These are phyloP conservation scores for Lasioglossum albipes DNA, from an alignment of 1,140 invertebrate genomes.

Conservation along the genomic window DNA sequence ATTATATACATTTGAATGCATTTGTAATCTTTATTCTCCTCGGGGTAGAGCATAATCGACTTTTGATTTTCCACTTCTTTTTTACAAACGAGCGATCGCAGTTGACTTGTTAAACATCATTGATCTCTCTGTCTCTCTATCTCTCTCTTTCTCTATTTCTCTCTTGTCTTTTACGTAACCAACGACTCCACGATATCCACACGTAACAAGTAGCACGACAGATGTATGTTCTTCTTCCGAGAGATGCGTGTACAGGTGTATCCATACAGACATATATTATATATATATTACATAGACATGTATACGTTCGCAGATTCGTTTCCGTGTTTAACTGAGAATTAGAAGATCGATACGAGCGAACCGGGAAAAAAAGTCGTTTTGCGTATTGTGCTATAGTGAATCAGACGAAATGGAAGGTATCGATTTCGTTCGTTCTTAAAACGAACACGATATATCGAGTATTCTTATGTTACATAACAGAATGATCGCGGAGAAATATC, in stretches of 20 bases:
- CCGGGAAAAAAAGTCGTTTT: background rate
- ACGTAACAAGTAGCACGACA: background rate
- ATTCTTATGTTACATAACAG: background rate
- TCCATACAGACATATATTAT: background rate
- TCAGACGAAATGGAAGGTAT: background rate
- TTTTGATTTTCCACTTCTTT: background rate
- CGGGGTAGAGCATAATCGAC: slow-evolving; percentile 26
- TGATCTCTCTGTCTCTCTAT: too few relatives aligned
- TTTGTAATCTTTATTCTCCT: slow-evolving; percentile 40
- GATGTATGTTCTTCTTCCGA: background rate
- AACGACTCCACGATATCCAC: background rate
- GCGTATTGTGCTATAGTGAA: background rate
- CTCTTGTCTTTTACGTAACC: background rate
- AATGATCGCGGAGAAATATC: background rate
- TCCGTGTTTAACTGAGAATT: background rate
- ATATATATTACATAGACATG: background rate
- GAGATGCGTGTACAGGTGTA: background rate
- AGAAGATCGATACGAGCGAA: background rate
- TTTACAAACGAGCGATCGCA: background rate
- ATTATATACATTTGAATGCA: slow-evolving; percentile 43
- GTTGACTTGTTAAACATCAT: background rate
- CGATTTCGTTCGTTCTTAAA: background rate
- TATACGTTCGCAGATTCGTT: background rate
- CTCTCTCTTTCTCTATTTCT: background rate
- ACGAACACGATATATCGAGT: background rate